Percentiles rank a stretch among this genome's conserved stretches.
phyloP scores from a whole-genome alignment of 2,888 invertebrate genomes.

The Salticus scenicus region DNA sequence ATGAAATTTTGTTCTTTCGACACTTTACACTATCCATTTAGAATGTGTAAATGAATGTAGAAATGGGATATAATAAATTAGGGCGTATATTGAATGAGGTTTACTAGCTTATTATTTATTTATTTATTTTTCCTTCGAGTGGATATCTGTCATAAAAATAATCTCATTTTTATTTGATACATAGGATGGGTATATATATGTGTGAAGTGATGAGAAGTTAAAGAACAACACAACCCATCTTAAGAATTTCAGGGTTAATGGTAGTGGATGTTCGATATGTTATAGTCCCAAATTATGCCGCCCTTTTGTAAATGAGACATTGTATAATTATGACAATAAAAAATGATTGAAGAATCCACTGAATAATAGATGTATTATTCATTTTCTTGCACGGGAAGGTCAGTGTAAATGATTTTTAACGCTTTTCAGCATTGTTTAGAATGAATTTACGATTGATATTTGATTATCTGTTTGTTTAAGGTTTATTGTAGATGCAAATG shows the following conservation, averaged over 20 bases:
- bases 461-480: no score
- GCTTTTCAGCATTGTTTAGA: no score
- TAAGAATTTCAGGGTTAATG: background rate
- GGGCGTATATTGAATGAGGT: slow-evolving; percentile 2
- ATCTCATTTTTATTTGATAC: background rate
- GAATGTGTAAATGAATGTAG: slow-evolving; percentile 19
- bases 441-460: no score
- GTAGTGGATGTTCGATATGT: background rate
- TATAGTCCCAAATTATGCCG: background rate
- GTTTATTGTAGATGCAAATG: no score
- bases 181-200: background rate
- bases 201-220: no score
- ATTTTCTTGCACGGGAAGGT: no score
- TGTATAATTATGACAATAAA: background rate
- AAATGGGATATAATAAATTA: slow-evolving; percentile 19
- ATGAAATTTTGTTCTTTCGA: slow-evolving; percentile 11
- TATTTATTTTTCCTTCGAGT: background rate
- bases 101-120: background rate
- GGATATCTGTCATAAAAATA: background rate
- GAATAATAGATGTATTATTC: no score
- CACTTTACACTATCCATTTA: slow-evolving; percentile 19
- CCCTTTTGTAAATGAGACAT: background rate
- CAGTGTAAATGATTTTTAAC: no score
- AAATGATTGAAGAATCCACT: no score
- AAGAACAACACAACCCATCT: background rate